Evolutionary conservation across 1,140 invertebrate genomes (phyloP), one percentile per base, ranked within the genome.

Genomic region (Dufourea novaeangliae): DNA sequence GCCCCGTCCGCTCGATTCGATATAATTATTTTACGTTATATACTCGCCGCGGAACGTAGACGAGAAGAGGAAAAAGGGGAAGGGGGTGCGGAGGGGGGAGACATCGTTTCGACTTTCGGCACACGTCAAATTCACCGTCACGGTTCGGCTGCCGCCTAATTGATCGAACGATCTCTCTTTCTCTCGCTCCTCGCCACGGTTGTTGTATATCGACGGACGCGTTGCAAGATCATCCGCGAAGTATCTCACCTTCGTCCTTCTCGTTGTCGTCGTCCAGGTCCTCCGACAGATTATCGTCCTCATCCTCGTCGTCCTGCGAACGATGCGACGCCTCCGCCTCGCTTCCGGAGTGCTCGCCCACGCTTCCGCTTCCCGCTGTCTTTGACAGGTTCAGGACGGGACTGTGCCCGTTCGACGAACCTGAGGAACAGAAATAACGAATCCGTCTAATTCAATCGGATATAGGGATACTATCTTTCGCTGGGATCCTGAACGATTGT

Each of bases 351-450:
- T 94, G 94, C 78, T 95, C 94, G 82, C 93, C 94, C 69, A 93
- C 95, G 88, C 94, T 96, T 88, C 93, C 94, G 90, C 92, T 95
- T 89, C 92, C 94, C 63, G 96, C 96, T 39, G 96, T 97, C 92
- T 98, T 98, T 6, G 97, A 98, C 25, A 98, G 93, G 91, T 98
- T 98, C 78, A 98, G 91, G 50, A 98, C 97, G 54, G 97, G 97
- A 95, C 97, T 98, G 92, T 97, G 96, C 34, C 96, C 96, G 87
- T 96, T 97, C 57, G 96, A 96, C 54, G 97, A 97, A 80, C 96
- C 97, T 97, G 12, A 46, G 66, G 17, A 59, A 17, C 25, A 32
- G 27, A 14, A 57, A 57, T n/a, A n/a, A 6, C 27, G 14, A 25
- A 32, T n/a, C n/a, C n/a, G n/a, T n/a, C n/a, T n/a, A n/a, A n/a